Conservation (phyloP, 2,888 invertebrate genomes). For the Rhynchonema sp. region DNA sequence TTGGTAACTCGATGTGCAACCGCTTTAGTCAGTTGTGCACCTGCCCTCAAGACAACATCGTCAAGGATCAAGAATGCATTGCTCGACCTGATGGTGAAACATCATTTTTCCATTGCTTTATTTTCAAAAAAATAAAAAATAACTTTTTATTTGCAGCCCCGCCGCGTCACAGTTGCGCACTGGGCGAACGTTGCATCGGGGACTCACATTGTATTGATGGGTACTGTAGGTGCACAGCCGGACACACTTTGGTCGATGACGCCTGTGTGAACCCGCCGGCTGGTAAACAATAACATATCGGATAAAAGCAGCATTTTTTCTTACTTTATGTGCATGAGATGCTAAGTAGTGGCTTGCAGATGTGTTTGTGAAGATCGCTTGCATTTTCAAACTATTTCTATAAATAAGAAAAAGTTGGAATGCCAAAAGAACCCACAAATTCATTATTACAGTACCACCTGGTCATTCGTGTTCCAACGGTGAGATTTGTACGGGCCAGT, state of each 20-base stretch:
- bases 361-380: too few species aligned
- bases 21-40: background rate
- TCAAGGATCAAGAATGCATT: background rate
- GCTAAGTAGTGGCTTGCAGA: too few species aligned
- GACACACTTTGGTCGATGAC: background rate
- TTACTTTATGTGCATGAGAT: too few species aligned
- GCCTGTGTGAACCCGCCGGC: background rate
- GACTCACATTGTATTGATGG: slow-evolving; percentile 12
- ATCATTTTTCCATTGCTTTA: background rate
- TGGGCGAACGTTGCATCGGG: background rate
- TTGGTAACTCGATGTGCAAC: background rate
- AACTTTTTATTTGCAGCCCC: background rate
- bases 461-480: slow-evolving; percentile 14
- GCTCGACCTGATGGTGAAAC: background rate
- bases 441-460: slow-evolving; percentile 12
- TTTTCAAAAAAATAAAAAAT: background rate
- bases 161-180: background rate
- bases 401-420: background rate
- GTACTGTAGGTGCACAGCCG: slow-evolving; percentile 9
- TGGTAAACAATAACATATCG: too few species aligned
- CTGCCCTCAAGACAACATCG: background rate
- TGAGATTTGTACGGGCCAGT: slow-evolving; percentile 19
- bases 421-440: background rate
- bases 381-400: background rate
- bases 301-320: too few species aligned